phyloP scores from a whole-genome alignment of 2,113 vertebrate species.

The Dipodomys ordii region DNA sequence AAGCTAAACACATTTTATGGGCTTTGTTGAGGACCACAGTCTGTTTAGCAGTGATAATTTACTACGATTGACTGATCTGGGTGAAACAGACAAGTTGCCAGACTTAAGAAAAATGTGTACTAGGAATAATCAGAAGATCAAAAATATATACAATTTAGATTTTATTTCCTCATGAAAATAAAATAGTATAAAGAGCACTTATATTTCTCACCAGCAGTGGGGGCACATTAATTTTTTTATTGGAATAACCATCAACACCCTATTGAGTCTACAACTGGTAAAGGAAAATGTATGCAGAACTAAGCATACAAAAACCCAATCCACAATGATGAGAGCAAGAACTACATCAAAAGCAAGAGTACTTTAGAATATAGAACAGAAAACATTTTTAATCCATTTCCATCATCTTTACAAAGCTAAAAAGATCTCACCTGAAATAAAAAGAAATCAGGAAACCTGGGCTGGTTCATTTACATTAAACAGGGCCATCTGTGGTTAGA shows the following conservation, averaged over 20 bases:
- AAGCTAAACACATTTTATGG: slow-evolving; percentile 78
- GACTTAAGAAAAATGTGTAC: slow-evolving; percentile 53
- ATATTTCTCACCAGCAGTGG: neutral
- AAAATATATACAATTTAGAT: neutral
- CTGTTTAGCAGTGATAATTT: slow-evolving; percentile 71
- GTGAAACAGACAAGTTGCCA: slow-evolving; percentile 34
- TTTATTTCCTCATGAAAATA: slow-evolving; percentile 15
- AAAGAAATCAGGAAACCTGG: neutral
- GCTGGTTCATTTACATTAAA: neutral
- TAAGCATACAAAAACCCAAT: neutral
- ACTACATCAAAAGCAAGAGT: neutral
- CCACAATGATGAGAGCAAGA: neutral
- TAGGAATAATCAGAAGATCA: neutral
- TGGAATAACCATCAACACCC: slow-evolving; percentile 4
- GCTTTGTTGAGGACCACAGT: slow-evolving; percentile 74
- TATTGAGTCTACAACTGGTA: neutral
- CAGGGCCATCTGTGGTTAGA: neutral
- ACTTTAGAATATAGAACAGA: neutral
- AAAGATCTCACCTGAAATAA: slow-evolving; percentile 7
- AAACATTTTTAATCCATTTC: neutral
- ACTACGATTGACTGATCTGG: slow-evolving; percentile 63
- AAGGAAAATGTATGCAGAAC: slow-evolving; percentile 2
- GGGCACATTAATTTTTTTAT: neutral
- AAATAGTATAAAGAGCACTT: neutral
- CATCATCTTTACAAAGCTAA: no score